phyloP scores from a whole-genome alignment of 1,140 invertebrate species.

The Drosophila hydei region DNA sequence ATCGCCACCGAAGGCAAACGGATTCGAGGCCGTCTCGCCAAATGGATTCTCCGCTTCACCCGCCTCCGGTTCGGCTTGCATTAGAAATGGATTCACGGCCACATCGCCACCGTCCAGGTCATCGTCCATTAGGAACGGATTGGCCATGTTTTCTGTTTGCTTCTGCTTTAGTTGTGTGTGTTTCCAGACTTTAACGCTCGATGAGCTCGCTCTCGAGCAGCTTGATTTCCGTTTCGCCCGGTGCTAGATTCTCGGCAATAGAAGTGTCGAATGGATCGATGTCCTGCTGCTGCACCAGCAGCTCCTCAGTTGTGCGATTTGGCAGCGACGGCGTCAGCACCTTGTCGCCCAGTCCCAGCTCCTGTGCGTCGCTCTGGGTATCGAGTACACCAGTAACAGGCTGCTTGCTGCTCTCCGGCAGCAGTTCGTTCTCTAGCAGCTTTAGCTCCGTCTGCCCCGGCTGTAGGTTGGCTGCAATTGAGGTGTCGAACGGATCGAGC shows the following conservation, averaged over 20 bases:
- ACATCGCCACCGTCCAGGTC: conserved; percentile 85
- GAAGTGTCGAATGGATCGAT: conserved; percentile 93
- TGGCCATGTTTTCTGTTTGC: conserved; percentile 85
- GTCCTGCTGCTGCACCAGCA: conserved; percentile 72
- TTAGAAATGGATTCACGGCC: conserved; percentile 87
- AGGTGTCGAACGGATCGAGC: conserved; percentile 92
- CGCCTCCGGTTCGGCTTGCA: conserved; percentile 62
- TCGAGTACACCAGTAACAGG: conserved; percentile 73
- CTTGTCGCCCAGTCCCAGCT: conserved; percentile 80
- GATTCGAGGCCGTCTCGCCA: conserved; percentile 84
- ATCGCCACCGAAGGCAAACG: conserved; percentile 85
- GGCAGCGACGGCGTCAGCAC: conserved; percentile 79
- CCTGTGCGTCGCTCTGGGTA: conserved; percentile 81
- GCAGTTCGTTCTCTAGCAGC: conserved; percentile 85
- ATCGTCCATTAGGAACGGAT: conserved; percentile 91
- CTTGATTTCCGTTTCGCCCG: conserved; percentile 91
- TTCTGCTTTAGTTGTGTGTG: conserved; percentile 1
- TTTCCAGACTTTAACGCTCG: conserved; percentile 68
- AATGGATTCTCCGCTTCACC: conserved; percentile 74
- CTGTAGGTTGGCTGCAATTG: conserved; percentile 88
- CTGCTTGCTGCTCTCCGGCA: conserved; percentile 67
- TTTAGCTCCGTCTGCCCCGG: conserved; percentile 91
- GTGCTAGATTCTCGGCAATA: conserved; percentile 89
- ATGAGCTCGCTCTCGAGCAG: conserved; percentile 90
- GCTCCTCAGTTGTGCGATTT: conserved; percentile 33